Conservation (phyloP, 2,113 vertebrate genomes). For the Scytalopus superciliaris region DNA sequence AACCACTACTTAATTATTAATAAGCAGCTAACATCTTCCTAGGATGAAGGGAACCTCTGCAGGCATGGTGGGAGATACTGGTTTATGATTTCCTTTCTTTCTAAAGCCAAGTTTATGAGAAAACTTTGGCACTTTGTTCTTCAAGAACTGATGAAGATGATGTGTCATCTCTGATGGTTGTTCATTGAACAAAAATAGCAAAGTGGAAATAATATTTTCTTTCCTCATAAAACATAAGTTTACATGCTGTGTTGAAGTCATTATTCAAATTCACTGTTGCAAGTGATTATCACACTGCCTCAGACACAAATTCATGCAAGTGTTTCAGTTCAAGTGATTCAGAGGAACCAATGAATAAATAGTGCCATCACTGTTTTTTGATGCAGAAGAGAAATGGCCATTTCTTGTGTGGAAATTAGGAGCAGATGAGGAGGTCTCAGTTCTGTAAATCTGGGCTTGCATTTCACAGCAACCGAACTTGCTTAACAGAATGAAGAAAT, state of each 20-base stretch:
- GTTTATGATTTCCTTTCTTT: background rate
- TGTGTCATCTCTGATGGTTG: background rate
- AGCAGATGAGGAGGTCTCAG: constrained; percentile 84
- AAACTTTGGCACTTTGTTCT: background rate
- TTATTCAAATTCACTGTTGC: constrained; percentile 14
- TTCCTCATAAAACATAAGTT: background rate
- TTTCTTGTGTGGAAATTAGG: constrained; percentile 79
- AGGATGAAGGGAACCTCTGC: background rate
- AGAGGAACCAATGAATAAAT: constrained; percentile 79
- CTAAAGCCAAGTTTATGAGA: background rate
- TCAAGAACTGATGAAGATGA: background rate
- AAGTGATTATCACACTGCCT: background rate
- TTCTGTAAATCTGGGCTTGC: constrained; percentile 89
- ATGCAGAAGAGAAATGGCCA: constrained; percentile 71
- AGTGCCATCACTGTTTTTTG: constrained; percentile 76
- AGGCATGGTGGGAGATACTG: background rate
- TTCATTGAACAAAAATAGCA: background rate
- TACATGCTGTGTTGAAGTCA: background rate
- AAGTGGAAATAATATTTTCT: background rate
- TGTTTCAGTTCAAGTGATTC: constrained; percentile 65
- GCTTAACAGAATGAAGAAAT: constrained; percentile 91
- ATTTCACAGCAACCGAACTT: constrained; percentile 89
- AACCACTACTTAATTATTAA: background rate
- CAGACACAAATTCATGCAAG: background rate
- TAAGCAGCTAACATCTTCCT: background rate